phyloP scores from a whole-genome alignment of 2,888 invertebrate species.

The Balanococcus diminutus region DNA sequence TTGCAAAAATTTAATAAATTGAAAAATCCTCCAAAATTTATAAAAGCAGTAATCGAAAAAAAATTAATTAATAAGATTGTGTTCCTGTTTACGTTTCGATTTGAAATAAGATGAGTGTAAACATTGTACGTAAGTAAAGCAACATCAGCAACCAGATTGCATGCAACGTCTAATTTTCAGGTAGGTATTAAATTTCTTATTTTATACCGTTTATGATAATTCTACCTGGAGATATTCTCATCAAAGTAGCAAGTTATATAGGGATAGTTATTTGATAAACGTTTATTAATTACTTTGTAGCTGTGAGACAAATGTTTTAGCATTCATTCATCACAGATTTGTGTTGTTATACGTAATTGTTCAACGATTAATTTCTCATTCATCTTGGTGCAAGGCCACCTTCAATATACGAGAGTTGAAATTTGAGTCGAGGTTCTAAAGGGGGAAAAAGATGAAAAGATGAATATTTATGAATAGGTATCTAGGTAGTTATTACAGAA shows the following conservation, averaged over 20 bases:
- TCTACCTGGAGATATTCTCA: background rate
- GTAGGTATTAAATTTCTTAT: background rate
- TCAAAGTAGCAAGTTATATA: background rate
- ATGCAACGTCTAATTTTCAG: no score
- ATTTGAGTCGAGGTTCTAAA: slow-evolving; percentile 1
- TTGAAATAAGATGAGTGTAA: no score
- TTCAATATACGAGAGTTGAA: slow-evolving; percentile 14
- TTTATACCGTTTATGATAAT: no score
- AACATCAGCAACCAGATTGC: no score
- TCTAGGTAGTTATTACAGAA: no score
- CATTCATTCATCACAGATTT: background rate
- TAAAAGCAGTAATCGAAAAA: no score
- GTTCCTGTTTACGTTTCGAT: no score
- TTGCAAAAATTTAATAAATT: no score
- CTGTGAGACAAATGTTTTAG: background rate
- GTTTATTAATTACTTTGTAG: background rate
- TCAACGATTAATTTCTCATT: slow-evolving; percentile 13
- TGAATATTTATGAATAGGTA: background rate
- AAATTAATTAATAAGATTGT: no score
- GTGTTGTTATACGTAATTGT: background rate
- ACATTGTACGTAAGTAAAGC: no score
- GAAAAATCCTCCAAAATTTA: no score
- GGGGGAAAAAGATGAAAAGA: background rate
- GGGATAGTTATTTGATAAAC: background rate
- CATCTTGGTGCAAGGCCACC: background rate